phyloP scores from a whole-genome alignment of 1,140 invertebrate genomes.

The Antheraea pernyi region DNA sequence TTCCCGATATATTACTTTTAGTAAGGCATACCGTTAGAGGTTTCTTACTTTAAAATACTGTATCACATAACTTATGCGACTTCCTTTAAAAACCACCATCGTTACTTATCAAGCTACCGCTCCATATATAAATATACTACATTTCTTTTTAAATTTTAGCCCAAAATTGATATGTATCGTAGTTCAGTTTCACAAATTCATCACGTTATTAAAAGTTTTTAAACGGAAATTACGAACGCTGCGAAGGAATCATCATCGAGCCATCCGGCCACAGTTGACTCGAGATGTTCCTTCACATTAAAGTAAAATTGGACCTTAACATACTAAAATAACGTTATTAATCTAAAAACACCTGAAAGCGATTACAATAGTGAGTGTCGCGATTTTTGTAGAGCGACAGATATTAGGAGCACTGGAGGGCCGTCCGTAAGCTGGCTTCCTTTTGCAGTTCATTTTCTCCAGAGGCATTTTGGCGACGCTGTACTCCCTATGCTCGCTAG shows the following conservation, averaged over 20 bases:
- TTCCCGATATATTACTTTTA: slow-evolving; percentile 53
- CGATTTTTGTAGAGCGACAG: slow-evolving; percentile 35
- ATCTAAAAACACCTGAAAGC: slow-evolving; percentile 53
- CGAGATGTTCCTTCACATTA: slow-evolving; percentile 45
- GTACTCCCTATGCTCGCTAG: slow-evolving; percentile 88
- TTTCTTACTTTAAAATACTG: slow-evolving; percentile 60
- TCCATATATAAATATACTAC: slow-evolving; percentile 52
- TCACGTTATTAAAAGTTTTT: slow-evolving; percentile 40
- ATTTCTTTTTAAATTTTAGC: slow-evolving; percentile 57
- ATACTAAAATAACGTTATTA: slow-evolving; percentile 25
- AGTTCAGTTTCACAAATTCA: slow-evolving; percentile 61
- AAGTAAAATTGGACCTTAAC: slow-evolving; percentile 40
- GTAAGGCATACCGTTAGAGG: slow-evolving; percentile 62
- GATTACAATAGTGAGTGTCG: slow-evolving; percentile 40
- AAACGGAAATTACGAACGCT: slow-evolving; percentile 35
- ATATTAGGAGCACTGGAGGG: slow-evolving; percentile 39
- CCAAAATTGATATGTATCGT: slow-evolving; percentile 77
- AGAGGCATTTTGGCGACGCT: slow-evolving; percentile 88
- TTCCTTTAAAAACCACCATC: slow-evolving; percentile 44
- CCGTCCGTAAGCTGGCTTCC: slow-evolving; percentile 77
- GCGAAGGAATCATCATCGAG: slow-evolving; percentile 46
- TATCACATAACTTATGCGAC: slow-evolving; percentile 52
- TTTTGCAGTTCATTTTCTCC: slow-evolving; percentile 88
- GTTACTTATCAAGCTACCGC: slow-evolving; percentile 63
- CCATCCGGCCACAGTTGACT: slow-evolving; percentile 73